phyloP scores from a whole-genome alignment of 2,113 vertebrate genomes.

The Anarhynchus alexandrinus region DNA sequence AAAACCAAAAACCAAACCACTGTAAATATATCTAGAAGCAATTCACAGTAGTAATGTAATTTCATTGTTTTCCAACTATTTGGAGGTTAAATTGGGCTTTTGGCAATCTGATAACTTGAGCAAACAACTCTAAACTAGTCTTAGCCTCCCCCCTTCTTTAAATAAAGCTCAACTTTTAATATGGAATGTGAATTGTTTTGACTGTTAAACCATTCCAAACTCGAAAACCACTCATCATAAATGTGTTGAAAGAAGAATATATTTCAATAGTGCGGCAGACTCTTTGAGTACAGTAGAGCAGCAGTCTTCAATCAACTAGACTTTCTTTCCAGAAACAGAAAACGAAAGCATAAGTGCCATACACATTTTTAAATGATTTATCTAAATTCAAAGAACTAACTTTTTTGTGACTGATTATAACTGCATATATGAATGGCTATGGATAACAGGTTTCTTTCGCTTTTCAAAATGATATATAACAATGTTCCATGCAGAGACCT shows the following conservation, averaged over 20 bases:
- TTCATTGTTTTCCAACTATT: constrained; percentile 14
- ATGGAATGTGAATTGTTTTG: constrained; percentile 67
- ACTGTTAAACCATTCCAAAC: constrained; percentile 64
- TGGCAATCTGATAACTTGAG: constrained; percentile 31
- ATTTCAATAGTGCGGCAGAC: constrained; percentile 50
- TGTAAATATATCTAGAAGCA: neutral
- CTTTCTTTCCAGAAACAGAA: constrained; percentile 55
- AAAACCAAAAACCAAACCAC: neutral
- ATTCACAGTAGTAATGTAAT: neutral
- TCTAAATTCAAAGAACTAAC: constrained; percentile 52
- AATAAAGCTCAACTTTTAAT: constrained; percentile 48
- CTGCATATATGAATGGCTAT: constrained; percentile 2
- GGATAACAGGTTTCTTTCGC: constrained; percentile 35
- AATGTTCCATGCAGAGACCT: constrained; percentile 26
- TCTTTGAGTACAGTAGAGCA: constrained; percentile 52
- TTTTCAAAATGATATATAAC: constrained; percentile 52
- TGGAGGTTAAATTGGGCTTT: constrained; percentile 13
- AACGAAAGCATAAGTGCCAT: constrained; percentile 56
- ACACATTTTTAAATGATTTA: constrained; percentile 59
- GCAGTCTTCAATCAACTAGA: constrained; percentile 64
- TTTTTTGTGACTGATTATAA: constrained; percentile 50
- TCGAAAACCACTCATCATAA: constrained; percentile 61
- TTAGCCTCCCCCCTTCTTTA: constrained; percentile 21
- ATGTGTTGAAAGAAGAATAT: constrained; percentile 68
- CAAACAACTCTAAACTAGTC: constrained; percentile 42